Conservation (phyloP, 2,113 vertebrate species). For the Heptranchias perlo region DNA sequence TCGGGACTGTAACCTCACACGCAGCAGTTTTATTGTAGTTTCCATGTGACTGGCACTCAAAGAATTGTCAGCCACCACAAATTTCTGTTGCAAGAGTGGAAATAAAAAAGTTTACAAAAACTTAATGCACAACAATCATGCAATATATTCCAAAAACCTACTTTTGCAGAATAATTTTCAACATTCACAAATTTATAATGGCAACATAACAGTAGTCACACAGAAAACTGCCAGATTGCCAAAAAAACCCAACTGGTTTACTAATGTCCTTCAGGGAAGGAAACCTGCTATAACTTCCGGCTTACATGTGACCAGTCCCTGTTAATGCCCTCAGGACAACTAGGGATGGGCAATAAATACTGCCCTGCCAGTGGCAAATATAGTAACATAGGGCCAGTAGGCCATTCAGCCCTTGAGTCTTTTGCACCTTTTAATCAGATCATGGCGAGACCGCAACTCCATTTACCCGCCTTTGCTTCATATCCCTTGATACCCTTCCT, state of each 20-base stretch:
- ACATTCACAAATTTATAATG: background rate
- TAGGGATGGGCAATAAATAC: background rate
- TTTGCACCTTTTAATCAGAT: background rate
- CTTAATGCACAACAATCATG: too few relatives aligned
- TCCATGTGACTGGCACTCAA: conserved; percentile 96
- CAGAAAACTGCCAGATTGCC: background rate
- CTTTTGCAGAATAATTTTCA: background rate
- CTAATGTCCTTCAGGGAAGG: background rate
- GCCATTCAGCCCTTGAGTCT: background rate
- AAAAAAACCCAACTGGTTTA: background rate
- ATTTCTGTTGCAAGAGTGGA: conserved; percentile 48
- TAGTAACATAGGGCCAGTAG: background rate
- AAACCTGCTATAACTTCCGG: background rate
- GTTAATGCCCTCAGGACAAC: background rate
- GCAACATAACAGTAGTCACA: background rate
- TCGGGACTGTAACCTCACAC: conserved; percentile 77
- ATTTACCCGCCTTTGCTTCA: too few relatives aligned
- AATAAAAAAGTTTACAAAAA: background rate
- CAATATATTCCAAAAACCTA: background rate
- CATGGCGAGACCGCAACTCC: background rate
- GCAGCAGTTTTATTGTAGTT: conserved; percentile 82
- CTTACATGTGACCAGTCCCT: background rate
- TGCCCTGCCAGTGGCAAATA: background rate
- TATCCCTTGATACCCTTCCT: too few relatives aligned
- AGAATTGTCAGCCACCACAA: conserved; percentile 62